These are phyloP conservation scores for Thaumatotibia leucotreta DNA, from an alignment of 1,140 invertebrate species.

Conservation along the genomic window DNA sequence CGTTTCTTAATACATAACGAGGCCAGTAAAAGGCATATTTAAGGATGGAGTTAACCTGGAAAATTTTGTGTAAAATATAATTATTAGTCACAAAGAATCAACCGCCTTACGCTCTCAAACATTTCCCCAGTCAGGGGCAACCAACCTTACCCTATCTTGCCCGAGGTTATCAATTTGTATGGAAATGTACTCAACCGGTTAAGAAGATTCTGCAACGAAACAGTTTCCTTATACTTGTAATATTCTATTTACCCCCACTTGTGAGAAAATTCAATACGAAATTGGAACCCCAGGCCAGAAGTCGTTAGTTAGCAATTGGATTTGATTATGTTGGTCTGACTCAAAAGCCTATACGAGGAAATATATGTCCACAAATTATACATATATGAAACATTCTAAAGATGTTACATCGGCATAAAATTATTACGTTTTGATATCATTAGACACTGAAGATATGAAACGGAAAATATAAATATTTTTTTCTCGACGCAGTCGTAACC, in stretches of 20 bases:
- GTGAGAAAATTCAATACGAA: neutral
- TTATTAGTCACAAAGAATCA: neutral
- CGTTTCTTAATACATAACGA: neutral
- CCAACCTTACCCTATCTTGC: neutral
- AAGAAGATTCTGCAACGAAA: neutral
- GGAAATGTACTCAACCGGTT: neutral
- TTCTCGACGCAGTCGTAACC: too few relatives aligned
- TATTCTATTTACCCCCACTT: neutral
- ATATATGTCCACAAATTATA: neutral
- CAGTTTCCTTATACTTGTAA: conserved; percentile 4
- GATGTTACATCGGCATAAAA: too few relatives aligned
- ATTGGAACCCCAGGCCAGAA: neutral
- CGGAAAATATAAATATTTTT: too few relatives aligned
- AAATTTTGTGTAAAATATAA: neutral
- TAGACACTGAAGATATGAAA: too few relatives aligned
- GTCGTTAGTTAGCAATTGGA: neutral
- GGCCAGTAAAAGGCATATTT: too few relatives aligned
- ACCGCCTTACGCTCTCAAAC: neutral
- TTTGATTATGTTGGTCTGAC: neutral
- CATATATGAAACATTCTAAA: too few relatives aligned
- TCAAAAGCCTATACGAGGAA: too few relatives aligned
- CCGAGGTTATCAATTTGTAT: neutral
- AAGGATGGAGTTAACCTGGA: neutral
- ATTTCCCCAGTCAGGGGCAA: neutral
- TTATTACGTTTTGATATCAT: too few relatives aligned